Percentiles rank a stretch among this genome's conserved stretches.
Conservation (phyloP, 2,888 invertebrate species). For the Lottia scabra region DNA sequence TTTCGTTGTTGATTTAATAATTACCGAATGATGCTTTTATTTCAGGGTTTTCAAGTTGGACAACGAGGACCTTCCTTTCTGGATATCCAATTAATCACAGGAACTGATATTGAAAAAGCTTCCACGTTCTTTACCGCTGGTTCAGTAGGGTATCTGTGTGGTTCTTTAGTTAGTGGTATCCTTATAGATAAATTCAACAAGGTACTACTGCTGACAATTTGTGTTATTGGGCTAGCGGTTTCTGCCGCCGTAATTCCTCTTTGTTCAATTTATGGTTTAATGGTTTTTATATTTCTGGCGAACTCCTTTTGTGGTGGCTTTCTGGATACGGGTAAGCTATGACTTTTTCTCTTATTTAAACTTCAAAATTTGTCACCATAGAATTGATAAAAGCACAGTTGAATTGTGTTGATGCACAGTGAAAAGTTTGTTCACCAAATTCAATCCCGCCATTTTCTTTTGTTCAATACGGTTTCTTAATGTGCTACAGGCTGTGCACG, state of each 20-base stretch:
- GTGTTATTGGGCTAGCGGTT: slow-evolving; percentile 61
- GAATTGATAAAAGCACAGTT: neutral
- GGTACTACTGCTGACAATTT: slow-evolving; percentile 63
- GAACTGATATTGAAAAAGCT: slow-evolving; percentile 57
- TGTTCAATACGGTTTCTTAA: no score
- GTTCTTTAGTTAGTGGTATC: slow-evolving; percentile 63
- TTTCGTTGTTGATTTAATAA: no score
- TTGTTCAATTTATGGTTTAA: slow-evolving; percentile 58
- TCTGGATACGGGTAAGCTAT: slow-evolving; percentile 46
- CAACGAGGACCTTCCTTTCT: slow-evolving; percentile 69
- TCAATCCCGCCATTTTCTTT: no score
- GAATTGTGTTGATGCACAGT: no score
- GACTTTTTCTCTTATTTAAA: no score
- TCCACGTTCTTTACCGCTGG: slow-evolving; percentile 64
- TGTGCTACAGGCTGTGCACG: no score
- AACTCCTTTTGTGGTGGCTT: slow-evolving; percentile 65
- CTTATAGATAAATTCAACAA: slow-evolving; percentile 55
- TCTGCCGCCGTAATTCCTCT: slow-evolving; percentile 65
- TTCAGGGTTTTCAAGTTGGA: slow-evolving; percentile 67
- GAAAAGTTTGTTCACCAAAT: no score
- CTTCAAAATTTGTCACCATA: no score
- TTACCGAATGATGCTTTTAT: neutral
- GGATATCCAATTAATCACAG: slow-evolving; percentile 62
- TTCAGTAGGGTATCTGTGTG: slow-evolving; percentile 67
- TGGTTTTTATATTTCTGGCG: slow-evolving; percentile 55